phyloP scores from a whole-genome alignment of 2,888 invertebrate species.

The Diarsia rubi region DNA sequence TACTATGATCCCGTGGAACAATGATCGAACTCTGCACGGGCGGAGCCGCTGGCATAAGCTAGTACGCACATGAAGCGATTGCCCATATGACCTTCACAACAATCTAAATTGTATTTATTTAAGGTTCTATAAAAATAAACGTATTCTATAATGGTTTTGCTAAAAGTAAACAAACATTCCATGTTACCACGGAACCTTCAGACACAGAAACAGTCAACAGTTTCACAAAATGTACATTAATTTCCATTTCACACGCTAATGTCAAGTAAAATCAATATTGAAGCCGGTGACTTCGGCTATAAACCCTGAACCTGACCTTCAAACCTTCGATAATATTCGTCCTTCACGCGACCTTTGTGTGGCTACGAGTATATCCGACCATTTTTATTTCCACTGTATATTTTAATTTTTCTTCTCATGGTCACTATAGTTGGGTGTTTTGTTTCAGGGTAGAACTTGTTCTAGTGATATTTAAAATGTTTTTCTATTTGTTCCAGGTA shows the following conservation, averaged over 20 bases:
- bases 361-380: conserved; percentile 31
- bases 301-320: conserved; percentile 68
- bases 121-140: too few species aligned
- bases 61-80: too few species aligned
- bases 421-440: background rate
- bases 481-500: conserved; percentile 67
- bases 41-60: too few species aligned
- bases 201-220: background rate
- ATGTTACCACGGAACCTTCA: background rate
- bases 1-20: too few species aligned
- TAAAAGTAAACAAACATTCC: conserved; percentile 14
- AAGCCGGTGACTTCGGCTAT: conserved; percentile 45
- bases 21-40: too few species aligned
- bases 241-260: conserved; percentile 43
- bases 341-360: conserved; percentile 64
- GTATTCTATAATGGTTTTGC: background rate
- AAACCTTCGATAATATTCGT: conserved; percentile 36
- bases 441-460: background rate
- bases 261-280: conserved; percentile 56
- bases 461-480: background rate
- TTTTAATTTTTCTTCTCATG: conserved; percentile 22
- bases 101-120: too few species aligned
- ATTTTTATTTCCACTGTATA: conserved; percentile 38
- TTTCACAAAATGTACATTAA: conserved; percentile 29
- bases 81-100: too few species aligned